phyloP scores from a whole-genome alignment of 2,888 invertebrate genomes.

The Micropterix aruncella region DNA sequence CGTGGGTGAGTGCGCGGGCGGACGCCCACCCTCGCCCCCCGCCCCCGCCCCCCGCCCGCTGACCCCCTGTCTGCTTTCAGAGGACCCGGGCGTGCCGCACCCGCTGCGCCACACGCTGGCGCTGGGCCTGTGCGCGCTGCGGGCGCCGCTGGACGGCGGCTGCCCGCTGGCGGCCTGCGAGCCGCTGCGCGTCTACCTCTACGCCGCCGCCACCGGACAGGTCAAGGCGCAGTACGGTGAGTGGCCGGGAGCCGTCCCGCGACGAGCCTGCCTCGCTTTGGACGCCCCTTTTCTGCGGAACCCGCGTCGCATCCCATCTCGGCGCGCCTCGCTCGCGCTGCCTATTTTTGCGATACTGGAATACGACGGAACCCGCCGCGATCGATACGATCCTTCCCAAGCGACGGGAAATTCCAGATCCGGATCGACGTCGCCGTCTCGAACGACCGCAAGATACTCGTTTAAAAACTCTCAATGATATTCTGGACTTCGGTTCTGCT shows the following conservation, averaged over 20 bases:
- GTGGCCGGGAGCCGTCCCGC: conserved; percentile 4
- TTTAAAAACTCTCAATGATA: too few species aligned
- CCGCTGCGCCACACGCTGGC: conserved; percentile 81
- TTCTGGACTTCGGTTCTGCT: too few species aligned
- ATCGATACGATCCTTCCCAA: too few species aligned
- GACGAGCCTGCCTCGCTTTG: too few species aligned
- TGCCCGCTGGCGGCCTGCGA: conserved; percentile 87
- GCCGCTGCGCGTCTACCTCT: conserved; percentile 80
- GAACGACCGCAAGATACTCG: too few species aligned
- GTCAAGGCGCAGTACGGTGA: conserved; percentile 61
- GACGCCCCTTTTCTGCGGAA: too few species aligned
- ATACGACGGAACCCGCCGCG: too few species aligned
- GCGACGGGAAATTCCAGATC: too few species aligned
- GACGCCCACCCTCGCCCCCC: not conserved
- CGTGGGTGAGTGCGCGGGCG: not conserved
- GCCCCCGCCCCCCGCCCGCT: not conserved
- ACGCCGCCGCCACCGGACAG: conserved; percentile 79
- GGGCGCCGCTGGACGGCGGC: conserved; percentile 73
- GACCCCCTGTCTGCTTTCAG: conserved; percentile 20
- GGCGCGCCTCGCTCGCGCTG: too few species aligned
- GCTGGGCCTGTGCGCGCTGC: conserved; percentile 70
- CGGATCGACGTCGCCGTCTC: too few species aligned
- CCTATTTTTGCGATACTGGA: too few species aligned
- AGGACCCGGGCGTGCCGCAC: conserved; percentile 86
- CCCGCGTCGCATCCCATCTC: too few species aligned